Percentiles rank a stretch among this genome's conserved stretches.
Evolutionary conservation across 2,888 invertebrate genomes (phyloP).

Genomic region (Odontocolon sp.): DNA sequence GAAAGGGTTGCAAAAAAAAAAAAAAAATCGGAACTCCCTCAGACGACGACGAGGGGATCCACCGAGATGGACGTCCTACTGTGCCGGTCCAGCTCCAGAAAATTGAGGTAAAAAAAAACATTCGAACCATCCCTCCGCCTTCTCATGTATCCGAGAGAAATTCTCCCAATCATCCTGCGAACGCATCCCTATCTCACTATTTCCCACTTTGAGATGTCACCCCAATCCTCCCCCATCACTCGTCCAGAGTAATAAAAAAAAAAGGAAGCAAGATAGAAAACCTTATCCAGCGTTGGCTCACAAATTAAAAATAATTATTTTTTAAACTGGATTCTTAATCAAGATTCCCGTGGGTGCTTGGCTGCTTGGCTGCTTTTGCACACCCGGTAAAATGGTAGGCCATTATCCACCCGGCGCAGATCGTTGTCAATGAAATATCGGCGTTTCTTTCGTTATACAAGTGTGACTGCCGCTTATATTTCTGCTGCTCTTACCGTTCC

Average conservation of each 20-base stretch:
- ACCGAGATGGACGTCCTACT: conserved; percentile 38
- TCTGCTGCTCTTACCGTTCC: conserved; percentile 72
- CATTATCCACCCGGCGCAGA: conserved; percentile 78
- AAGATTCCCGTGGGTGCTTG: conserved; percentile 60
- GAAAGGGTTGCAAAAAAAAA: conserved; percentile 55
- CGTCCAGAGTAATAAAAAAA: conserved; percentile 46
- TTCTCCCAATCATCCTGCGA: conserved; percentile 15
- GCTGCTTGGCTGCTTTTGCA: conserved; percentile 61
- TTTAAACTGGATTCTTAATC: conserved; percentile 79
- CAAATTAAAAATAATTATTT: conserved; percentile 81
- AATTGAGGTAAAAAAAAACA: conserved; percentile 29
- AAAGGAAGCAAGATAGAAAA: conserved; percentile 56
- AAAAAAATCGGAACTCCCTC: conserved; percentile 40
- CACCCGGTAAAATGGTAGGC: conserved; percentile 74
- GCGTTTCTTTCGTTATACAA: conserved; percentile 72
- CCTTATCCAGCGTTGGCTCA: conserved; percentile 70
- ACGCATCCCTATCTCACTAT: conserved; percentile 12
- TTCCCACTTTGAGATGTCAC: conserved; percentile 6
- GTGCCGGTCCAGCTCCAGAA: conserved; percentile 7
- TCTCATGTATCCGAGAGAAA: conserved; percentile 3
- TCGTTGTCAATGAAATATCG: conserved; percentile 81
- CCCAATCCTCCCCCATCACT: conserved; percentile 19
- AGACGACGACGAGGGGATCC: conserved; percentile 26
- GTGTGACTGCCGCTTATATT: conserved; percentile 63
- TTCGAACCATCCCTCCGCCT: conserved; percentile 14